Conservation (phyloP, 2,888 invertebrate genomes). For the Dasypogon diadema region DNA sequence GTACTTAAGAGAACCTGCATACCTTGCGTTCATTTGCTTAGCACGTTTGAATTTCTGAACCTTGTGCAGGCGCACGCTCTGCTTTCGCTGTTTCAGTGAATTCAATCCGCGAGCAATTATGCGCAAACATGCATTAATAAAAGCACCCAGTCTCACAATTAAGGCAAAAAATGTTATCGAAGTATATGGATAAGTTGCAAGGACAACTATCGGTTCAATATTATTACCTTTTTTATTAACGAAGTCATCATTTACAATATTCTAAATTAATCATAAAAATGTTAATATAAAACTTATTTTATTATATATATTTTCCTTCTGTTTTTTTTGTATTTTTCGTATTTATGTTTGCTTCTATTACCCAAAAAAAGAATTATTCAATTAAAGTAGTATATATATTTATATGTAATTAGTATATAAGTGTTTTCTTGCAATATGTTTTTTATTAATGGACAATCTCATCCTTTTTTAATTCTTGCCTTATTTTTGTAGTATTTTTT, state of each 20-base stretch:
- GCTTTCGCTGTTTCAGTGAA: too few relatives aligned
- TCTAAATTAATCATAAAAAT: slow-evolving; percentile 51
- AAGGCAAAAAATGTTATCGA: too few relatives aligned
- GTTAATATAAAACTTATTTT: slow-evolving; percentile 52
- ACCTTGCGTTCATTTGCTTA: too few relatives aligned
- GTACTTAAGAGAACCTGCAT: too few relatives aligned
- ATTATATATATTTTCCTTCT: slow-evolving; percentile 42
- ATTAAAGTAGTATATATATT: slow-evolving; percentile 39
- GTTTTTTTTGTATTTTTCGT: slow-evolving; percentile 41
- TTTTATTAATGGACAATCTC: slow-evolving; percentile 33
- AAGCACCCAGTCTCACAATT: too few relatives aligned
- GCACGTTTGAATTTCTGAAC: too few relatives aligned
- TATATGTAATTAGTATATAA: slow-evolving; percentile 50
- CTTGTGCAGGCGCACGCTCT: too few relatives aligned
- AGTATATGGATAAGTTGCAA: too few relatives aligned
- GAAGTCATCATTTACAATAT: slow-evolving; percentile 47
- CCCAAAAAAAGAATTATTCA: slow-evolving; percentile 38
- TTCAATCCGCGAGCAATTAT: too few relatives aligned
- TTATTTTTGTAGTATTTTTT: slow-evolving; percentile 13
- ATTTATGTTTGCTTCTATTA: slow-evolving; percentile 36
- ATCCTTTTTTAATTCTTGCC: slow-evolving; percentile 12
- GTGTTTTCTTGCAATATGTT: slow-evolving; percentile 34
- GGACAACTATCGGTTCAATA: slow-evolving; percentile 23
- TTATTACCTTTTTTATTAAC: slow-evolving; percentile 46
- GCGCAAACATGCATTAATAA: too few relatives aligned